Evolutionary conservation across 2,797 vertebrate species (phyloP), one percentile per base, ranked within the genome.

Genomic region (Lagodon rhomboides): DNA sequence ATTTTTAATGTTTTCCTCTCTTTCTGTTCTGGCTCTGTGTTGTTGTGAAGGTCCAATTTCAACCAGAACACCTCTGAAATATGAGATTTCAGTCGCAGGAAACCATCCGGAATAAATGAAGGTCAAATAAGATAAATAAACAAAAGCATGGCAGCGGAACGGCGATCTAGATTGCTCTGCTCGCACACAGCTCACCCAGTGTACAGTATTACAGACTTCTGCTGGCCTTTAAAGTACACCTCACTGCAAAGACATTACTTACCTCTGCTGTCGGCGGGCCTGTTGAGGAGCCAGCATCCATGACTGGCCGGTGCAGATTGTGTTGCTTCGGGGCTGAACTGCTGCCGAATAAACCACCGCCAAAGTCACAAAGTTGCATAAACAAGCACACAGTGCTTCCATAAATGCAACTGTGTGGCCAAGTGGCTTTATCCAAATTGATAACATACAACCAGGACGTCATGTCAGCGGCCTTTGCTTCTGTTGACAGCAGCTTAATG

Each of bases 311-410:
- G 44, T 1, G 23, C 67, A 62, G 60, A 78, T 12, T 70, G 64
- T 38, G 17, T 70, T 30, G 65, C 50, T 75, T 12, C 72, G 56
- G 50, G 59, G 65, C 54, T 55, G 67, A 56, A 10, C 12, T 23
- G 51, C 56, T 68, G 70, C 85, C 65, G 71, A 60, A 60, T 5
- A 56, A 68, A 78, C 58, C 44, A 46, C 43, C 20, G 15, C 43
- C 53, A 88, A 68, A 76, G 77, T 76, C 61, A 80, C 75, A 77
- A 75, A 84, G 87, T 81, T 77, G 60, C 87, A 79, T 38, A 77
- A 78, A 75, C 22, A 59, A 43, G 30, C 46, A 70, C 72, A 82
- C 12, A 11, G 34, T 79, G 68, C 46, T 30, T 43, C 56, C 53
- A 34, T 20, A 43, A 80, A 69, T 59, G 30, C 23, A 15, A 56